A percentile compares a stretch with the other conserved stretches of the same genome.
Evolutionary conservation across 1,140 invertebrate species (phyloP).

Genomic region (Temnothorax nylanderi): DNA sequence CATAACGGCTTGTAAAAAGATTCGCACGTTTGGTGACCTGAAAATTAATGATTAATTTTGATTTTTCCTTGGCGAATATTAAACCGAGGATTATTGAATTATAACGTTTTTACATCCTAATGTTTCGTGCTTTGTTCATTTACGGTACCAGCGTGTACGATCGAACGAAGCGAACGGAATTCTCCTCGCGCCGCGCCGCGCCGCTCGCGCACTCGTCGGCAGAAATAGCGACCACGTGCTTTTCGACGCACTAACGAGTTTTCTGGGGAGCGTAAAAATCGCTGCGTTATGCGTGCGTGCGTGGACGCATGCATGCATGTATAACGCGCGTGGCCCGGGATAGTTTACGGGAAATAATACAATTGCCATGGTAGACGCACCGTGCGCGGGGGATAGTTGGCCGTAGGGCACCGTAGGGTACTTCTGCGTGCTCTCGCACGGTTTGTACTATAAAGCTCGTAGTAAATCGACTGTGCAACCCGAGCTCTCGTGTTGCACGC

Average conservation of each 20-base stretch:
- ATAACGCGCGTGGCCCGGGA: constrained; percentile 21
- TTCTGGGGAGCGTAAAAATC: constrained; percentile 66
- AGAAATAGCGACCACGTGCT: constrained; percentile 4
- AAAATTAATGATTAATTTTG: neutral
- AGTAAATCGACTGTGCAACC: constrained; percentile 73
- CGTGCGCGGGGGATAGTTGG: constrained; percentile 68
- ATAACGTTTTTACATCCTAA: neutral
- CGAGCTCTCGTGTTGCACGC: constrained; percentile 65
- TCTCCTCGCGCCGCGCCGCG: neutral
- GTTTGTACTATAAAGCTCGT: constrained; percentile 73
- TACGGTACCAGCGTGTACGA: neutral
- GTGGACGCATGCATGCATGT: constrained; percentile 16
- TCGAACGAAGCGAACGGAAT: neutral
- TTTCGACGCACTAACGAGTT: constrained; percentile 37
- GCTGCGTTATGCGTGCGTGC: neutral
- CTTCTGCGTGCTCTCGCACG: constrained; percentile 63
- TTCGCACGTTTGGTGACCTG: neutral
- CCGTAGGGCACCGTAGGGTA: constrained; percentile 73
- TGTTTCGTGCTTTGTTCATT: neutral
- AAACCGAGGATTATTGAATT: neutral
- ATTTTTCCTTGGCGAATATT: neutral
- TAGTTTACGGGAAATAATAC: constrained; percentile 68
- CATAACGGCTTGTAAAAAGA: neutral
- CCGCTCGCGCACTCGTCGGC: neutral
- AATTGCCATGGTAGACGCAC: constrained; percentile 60